Evolutionary conservation across 2,888 invertebrate species (phyloP), one percentile per base, ranked within the genome.

Genomic region (Ennomos erosarius): DNA sequence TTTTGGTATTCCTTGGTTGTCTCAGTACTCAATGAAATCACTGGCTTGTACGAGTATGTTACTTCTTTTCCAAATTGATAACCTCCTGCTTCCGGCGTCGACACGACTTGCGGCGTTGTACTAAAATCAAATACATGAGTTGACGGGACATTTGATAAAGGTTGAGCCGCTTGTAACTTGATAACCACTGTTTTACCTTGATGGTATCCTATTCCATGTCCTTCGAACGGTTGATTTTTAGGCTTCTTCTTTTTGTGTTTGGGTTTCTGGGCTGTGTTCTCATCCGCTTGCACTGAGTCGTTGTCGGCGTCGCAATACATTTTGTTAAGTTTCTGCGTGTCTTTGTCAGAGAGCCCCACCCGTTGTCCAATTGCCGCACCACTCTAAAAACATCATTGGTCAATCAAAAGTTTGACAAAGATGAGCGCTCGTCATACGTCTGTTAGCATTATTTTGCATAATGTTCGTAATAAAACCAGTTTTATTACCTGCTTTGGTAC

Each of bases 281-380:
- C 81, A 11, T 81, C 81, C 33, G 75, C 80, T 51, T 81, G 71
- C 37, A 66, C 68, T 39, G 69, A 73, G 53, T 82, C 81, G 9
- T 81, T 82, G 62, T 87, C 85, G 8, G 83, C 79, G 48, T 90
- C 88, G 60, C 92, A 92, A 70, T 95, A 95, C 94, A 94, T 94
- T 73, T 85, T 88, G 64, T 93, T 93, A 10, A 95, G 76, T 76
- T 94, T 95, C 63, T 85, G 75, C 8, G 88, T 79, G 62, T 95
- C 95, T 66, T 93, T 94, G 36, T 92, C 88, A 16, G 94, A 94
- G 43, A 95, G 81, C 39, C 93, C 93, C 44, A 82, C 63, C 68
- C 94, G 87, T 78, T 94, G 94, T 1, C 95, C 95, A 48, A 95
- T 94, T 59, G 79, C 74, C 8, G 86, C 93, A 38, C 90, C 91